Evolutionary conservation across 2,113 vertebrate species (phyloP).

Genomic region (Drymodes brunneopygia): DNA sequence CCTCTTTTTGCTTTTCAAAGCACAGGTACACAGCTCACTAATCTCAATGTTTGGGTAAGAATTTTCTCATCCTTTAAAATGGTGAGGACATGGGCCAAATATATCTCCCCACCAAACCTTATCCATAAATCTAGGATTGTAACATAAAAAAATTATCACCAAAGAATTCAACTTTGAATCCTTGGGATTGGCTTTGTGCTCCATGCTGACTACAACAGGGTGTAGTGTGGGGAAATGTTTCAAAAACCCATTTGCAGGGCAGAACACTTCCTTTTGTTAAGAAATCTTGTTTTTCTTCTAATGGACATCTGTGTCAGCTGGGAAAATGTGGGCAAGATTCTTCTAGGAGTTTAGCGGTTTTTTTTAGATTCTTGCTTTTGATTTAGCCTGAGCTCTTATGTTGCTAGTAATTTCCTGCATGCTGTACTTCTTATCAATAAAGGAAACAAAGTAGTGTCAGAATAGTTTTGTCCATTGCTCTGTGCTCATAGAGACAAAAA

Average conservation of each 20-base stretch:
- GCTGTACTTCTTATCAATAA: neutral
- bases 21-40: neutral
- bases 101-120: neutral
- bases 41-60: neutral
- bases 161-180: neutral
- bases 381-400: neutral
- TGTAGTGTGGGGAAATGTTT: neutral
- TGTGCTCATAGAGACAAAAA: neutral
- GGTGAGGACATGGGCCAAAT: neutral
- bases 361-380: too few relatives aligned
- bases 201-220: neutral
- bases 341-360: too few relatives aligned
- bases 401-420: neutral
- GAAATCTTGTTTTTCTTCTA: neutral
- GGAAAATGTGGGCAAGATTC: neutral
- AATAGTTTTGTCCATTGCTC: neutral
- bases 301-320: neutral
- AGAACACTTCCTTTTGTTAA: neutral
- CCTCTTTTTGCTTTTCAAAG: neutral
- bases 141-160: neutral
- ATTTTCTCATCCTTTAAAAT: neutral
- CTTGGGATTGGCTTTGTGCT: neutral
- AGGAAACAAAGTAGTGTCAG: neutral
- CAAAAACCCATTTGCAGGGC: neutral
- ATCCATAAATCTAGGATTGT: neutral